Evolutionary conservation across 2,888 invertebrate species (phyloP), one percentile per base, ranked within the genome.

Genomic region (Sclerodermus sp.): DNA sequence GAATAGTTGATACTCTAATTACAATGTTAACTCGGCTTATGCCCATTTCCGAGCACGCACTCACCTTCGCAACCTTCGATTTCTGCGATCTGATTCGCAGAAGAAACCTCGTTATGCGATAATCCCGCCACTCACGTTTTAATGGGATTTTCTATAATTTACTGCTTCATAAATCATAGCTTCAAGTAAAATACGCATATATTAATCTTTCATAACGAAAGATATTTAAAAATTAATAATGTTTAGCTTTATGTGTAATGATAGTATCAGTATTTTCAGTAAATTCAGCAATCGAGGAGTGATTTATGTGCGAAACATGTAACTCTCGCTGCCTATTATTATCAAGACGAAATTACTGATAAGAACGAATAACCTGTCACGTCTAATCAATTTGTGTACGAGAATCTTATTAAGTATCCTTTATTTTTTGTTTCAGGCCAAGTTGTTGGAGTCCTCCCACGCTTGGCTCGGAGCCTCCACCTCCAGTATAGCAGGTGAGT

Each of bases 381-480:
- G 23, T 23, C 3, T 23, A 23, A 34, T 34, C 34, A 34, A 34
- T 34, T 34, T 12, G 12, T 12, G n/a, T 12, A 34, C 34, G 34
- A 13, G 13, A 12, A 13, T 34, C 34, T 34, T 8, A 38, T 38
- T 16, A 14, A 16, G 9, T 2, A 31, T 4, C 59, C 55, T 66
- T 67, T 63, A 69, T 74, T 78, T 68, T 79, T 74, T 81, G 78
- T 87, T 86, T 60, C 88, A 93, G 93, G 93, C 93, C 71, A 93
- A 93, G 83, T 86, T 93, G 82, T 83, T 93, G 82, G 93, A 94
- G 80, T 92, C 90, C 67, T 92, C 93, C 63, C 93, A 93, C 79
- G 90, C 91, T 77, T 93, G 93, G 93, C 88, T 93, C 81, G 93
- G 92, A 66, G 89, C 91, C 70, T 90, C 92, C 62, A 91, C 92